These are phyloP conservation scores for Eidolon dupreanum DNA, from an alignment of 2,797 vertebrate species.

Conservation along the genomic window DNA sequence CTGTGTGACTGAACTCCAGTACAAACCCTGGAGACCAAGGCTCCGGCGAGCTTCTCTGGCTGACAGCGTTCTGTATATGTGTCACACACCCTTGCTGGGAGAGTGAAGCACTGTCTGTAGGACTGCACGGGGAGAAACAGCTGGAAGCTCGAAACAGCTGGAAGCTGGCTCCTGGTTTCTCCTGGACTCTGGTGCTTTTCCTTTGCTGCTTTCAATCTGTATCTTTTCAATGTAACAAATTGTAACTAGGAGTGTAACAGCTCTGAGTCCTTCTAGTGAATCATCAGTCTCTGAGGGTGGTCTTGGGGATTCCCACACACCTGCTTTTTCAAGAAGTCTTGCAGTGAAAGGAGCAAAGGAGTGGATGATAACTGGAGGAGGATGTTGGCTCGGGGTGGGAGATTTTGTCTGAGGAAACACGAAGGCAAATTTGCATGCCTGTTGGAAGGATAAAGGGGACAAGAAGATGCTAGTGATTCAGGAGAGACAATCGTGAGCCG, in stretches of 20 bases:
- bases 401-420: neutral
- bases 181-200: neutral
- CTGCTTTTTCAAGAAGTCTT: neutral
- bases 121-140: neutral
- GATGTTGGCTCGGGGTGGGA: neutral
- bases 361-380: too few relatives aligned
- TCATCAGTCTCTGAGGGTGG: neutral
- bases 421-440: fast-evolving
- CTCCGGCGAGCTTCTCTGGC: neutral
- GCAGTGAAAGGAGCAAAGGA: neutral
- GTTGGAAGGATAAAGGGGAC: neutral
- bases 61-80: neutral
- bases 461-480: neutral
- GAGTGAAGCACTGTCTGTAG: fast-evolving
- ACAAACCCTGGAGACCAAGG: neutral
- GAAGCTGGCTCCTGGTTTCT: neutral
- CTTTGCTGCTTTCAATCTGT: neutral
- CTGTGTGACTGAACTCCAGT: neutral
- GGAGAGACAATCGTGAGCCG: neutral
- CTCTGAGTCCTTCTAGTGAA: neutral
- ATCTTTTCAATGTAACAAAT: neutral
- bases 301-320: neutral
- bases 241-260: neutral
- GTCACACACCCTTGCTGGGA: neutral
- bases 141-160: neutral